Conservation (phyloP, 2,113 vertebrate genomes). For the Lepus americanus region DNA sequence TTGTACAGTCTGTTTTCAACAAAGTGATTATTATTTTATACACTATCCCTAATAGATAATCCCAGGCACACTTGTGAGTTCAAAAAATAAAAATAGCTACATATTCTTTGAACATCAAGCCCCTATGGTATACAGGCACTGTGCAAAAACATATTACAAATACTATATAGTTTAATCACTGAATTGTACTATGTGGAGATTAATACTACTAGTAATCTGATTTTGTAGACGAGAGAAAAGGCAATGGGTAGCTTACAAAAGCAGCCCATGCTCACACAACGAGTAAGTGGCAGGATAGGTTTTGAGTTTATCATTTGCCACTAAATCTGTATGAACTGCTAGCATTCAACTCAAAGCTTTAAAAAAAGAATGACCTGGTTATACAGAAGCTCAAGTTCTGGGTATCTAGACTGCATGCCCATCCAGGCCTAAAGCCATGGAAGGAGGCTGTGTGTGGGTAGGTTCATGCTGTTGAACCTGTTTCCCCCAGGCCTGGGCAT, state of each 20-base stretch:
- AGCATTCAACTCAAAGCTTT: background rate
- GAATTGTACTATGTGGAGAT: background rate
- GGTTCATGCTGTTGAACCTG: background rate
- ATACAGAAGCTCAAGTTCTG: background rate
- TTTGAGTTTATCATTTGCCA: constrained; percentile 21
- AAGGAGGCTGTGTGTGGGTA: background rate
- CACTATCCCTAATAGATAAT: background rate
- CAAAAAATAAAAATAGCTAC: background rate
- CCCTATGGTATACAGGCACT: background rate
- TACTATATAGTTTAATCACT: background rate
- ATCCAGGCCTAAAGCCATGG: background rate
- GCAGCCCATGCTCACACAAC: background rate
- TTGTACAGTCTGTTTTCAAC: background rate
- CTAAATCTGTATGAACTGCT: background rate
- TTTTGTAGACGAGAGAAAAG: background rate
- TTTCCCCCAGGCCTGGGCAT: background rate
- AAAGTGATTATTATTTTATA: background rate
- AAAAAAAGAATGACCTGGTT: background rate
- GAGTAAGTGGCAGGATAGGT: background rate
- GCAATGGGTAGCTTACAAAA: background rate
- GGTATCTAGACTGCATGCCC: background rate
- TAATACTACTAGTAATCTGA: background rate
- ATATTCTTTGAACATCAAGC: background rate
- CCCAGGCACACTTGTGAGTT: accelerated
- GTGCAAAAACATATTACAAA: background rate